Base-by-base conservation (phyloP, 2,113 vertebrate species). In the Istiophorus platypterus region DNA sequence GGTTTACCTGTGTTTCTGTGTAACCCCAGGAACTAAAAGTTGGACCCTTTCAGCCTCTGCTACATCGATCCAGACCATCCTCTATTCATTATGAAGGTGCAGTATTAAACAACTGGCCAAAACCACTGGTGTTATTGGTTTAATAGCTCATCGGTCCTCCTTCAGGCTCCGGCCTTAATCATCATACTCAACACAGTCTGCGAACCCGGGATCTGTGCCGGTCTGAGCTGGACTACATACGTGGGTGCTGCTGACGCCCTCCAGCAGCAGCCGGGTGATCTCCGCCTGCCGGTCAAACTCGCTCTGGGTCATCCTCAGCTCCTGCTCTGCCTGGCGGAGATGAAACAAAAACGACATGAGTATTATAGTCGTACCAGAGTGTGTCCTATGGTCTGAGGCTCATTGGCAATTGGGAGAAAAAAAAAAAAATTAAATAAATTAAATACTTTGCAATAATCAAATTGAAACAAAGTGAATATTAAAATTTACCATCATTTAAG, bases 271-370 rank as follows among this genome's bases (percentile, higher is more conserved):
- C 37, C 98, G 94, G 88, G 98, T 99, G 92, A 99, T 99, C 94
- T 99, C 98, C 18, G 98, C 98, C 83, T 99, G 98, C 13, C 98
- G 96, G 91, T 99, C 98, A 84, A 99, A 99, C 80, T 99, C 98
- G 49, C 98, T 99, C 93, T 99, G 98, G 57, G 97, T 97, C 94
- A 99, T 97, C 89, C 97, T 94, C 59, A 99, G 91, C 95, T 99
- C 98, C 95, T 98, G 98, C 92, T 99, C 98, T 27, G 97, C 96
- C 98, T 99, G 84, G 63, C 27, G 15, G 67, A 0, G 3, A 66
- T 26, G 37, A 68, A 29, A 56, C 14, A n/a, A 27, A 27, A 62
- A 52, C 0, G 64, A 52, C 63, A 1, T 24, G 11, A 6, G n/a
- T n/a, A n/a, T n/a, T n/a, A n/a, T n/a, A n/a, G n/a, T n/a, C n/a